phyloP scores from a whole-genome alignment of 2,888 invertebrate genomes.

The Vesta saturnalis region DNA sequence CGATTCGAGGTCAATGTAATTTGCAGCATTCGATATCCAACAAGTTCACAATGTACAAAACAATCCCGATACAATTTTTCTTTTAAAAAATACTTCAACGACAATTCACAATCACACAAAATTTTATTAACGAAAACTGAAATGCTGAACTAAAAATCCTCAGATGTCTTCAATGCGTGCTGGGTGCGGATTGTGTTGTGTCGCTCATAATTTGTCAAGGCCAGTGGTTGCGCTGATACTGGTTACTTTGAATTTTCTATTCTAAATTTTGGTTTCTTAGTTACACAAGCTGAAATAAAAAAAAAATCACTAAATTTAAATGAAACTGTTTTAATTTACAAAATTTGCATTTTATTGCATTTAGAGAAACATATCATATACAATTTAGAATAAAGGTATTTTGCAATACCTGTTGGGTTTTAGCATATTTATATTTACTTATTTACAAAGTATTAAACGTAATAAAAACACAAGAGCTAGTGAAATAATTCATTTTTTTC shows the following conservation, averaged over 20 bases:
- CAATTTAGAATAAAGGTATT: too few species aligned
- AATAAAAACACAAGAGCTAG: too few species aligned
- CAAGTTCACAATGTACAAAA: constrained; percentile 40
- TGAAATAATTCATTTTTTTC: too few species aligned
- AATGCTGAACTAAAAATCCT: constrained; percentile 74
- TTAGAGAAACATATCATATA: too few species aligned
- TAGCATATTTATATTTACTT: too few species aligned
- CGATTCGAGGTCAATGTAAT: constrained; percentile 27
- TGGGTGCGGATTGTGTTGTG: constrained; percentile 77
- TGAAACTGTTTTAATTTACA: too few species aligned
- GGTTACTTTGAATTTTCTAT: constrained; percentile 66
- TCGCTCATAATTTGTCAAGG: constrained; percentile 59
- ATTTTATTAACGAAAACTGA: constrained; percentile 60
- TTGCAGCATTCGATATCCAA: constrained; percentile 34
- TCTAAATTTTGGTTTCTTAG: constrained; percentile 66
- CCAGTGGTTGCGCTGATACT: constrained; percentile 61
- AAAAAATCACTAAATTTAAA: too few species aligned
- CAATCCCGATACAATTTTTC: constrained; percentile 42
- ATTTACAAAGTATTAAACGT: too few species aligned
- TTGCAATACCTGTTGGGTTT: too few species aligned
- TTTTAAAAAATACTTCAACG: constrained; percentile 42
- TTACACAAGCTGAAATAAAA: constrained; percentile 73
- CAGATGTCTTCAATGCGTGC: constrained; percentile 92
- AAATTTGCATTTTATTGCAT: too few species aligned
- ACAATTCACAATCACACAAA: constrained; percentile 63